A percentile compares a stretch with the other conserved stretches of the same genome.
Conservation (phyloP, 2,888 invertebrate species). For the Beris morrisii region DNA sequence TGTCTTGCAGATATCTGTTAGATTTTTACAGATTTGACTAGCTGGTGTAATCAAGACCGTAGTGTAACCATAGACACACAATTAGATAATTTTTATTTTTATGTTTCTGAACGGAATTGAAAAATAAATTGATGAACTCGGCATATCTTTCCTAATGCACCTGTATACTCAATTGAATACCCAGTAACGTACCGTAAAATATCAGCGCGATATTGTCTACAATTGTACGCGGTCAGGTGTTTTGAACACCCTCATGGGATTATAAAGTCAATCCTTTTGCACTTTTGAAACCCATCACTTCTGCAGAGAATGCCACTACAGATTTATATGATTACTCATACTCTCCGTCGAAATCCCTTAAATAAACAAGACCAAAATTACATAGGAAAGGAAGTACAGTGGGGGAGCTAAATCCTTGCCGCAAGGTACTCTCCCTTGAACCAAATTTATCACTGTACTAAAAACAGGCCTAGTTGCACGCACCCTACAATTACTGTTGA, state of each 20-base stretch:
- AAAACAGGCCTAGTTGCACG: conserved; percentile 6
- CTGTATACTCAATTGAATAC: no score
- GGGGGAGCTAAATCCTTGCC: conserved; percentile 27
- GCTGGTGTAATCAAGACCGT: no score
- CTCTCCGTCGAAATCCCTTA: conserved; percentile 19
- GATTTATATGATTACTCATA: conserved; percentile 42
- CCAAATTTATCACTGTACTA: conserved; percentile 23
- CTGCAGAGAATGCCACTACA: conserved; percentile 33
- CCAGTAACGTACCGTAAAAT: no score
- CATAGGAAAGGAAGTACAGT: conserved; percentile 13
- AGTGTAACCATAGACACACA: no score
- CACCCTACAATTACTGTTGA: neutral
- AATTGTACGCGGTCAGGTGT: conserved; percentile 41
- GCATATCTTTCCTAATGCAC: no score
- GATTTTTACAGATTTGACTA: no score
- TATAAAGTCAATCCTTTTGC: conserved; percentile 44
- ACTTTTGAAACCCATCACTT: conserved; percentile 31
- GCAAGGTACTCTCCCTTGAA: conserved; percentile 25
- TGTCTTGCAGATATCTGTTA: no score
- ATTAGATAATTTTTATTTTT: no score
- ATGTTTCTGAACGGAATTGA: no score
- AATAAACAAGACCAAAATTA: conserved; percentile 10
- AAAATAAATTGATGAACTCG: no score
- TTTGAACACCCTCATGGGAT: conserved; percentile 40
- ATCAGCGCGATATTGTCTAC: no score